Evolutionary conservation across 2,888 invertebrate species (phyloP).

Genomic region (Scrobipalpa atriplicella): DNA sequence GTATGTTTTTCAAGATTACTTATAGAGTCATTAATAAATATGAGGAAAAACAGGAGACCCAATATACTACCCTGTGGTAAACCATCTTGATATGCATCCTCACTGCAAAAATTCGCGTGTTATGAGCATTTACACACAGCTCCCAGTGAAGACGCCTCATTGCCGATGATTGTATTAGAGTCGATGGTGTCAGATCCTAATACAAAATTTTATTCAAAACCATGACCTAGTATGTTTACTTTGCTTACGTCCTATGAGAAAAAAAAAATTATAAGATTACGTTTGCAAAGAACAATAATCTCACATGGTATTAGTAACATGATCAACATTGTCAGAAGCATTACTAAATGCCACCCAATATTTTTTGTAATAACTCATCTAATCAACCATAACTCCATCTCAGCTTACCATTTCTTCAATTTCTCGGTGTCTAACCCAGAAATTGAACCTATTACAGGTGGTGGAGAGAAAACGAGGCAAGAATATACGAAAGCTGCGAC

Average conservation of each 20-base stretch:
- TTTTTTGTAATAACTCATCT: not conserved
- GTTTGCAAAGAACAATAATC: not conserved
- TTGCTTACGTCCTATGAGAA: too few species aligned
- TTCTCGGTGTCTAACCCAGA: constrained; percentile 33
- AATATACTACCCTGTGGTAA: not conserved
- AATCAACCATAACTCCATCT: constrained; percentile 4
- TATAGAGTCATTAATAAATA: not conserved
- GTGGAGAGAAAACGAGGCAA: constrained; percentile 85
- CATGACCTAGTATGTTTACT: too few species aligned
- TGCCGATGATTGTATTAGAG: too few species aligned
- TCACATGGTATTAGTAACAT: too few species aligned
- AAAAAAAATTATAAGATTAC: too few species aligned
- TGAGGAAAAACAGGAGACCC: not conserved
- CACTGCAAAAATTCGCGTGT: too few species aligned
- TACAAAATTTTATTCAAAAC: too few species aligned
- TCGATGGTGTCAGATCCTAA: too few species aligned
- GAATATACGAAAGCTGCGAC: constrained; percentile 87
- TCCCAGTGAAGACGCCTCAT: too few species aligned
- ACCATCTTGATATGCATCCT: too few species aligned
- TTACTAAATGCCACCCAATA: not conserved
- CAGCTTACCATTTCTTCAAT: constrained; percentile 28
- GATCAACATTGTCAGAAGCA: too few species aligned
- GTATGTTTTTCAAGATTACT: constrained; percentile 43
- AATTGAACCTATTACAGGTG: constrained; percentile 61
- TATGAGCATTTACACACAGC: too few species aligned